A percentile compares a stretch with the other conserved stretches of the same genome.
phyloP scores from a whole-genome alignment of 2,888 invertebrate genomes.

The Deilephila porcellus region DNA sequence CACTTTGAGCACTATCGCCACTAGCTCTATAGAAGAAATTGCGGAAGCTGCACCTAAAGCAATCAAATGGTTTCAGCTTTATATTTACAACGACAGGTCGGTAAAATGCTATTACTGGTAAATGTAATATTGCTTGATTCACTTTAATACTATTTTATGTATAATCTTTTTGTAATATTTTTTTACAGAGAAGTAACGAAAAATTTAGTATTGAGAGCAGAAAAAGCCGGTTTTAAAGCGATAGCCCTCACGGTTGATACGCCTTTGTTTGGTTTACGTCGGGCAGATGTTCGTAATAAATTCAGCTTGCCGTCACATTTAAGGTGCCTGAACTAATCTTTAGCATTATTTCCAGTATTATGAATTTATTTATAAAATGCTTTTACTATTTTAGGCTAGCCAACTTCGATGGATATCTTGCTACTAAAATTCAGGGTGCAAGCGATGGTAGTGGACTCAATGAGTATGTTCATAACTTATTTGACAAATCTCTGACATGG shows the following conservation, averaged over 20 bases:
- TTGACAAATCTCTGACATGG: constrained; percentile 94
- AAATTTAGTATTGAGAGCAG: constrained; percentile 90
- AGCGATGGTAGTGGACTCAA: constrained; percentile 90
- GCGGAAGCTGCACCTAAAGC: constrained; percentile 90
- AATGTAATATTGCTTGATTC: neutral
- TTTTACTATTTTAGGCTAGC: constrained; percentile 85
- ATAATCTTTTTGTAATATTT: neutral
- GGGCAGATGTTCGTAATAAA: constrained; percentile 92
- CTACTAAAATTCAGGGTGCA: constrained; percentile 76
- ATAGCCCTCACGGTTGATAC: constrained; percentile 95
- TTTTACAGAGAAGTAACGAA: constrained; percentile 86
- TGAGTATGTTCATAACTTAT: constrained; percentile 90
- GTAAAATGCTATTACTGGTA: constrained; percentile 25
- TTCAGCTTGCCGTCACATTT: constrained; percentile 93
- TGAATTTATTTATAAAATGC: neutral
- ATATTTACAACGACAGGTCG: constrained; percentile 93
- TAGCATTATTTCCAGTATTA: neutral
- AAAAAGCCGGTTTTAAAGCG: constrained; percentile 93
- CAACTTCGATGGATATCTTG: constrained; percentile 88
- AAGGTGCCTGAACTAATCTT: constrained; percentile 75
- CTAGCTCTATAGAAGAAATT: constrained; percentile 94
- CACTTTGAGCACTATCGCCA: constrained; percentile 93
- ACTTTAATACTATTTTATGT: neutral
- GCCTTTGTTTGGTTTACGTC: constrained; percentile 92
- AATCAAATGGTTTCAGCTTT: constrained; percentile 96